Base-by-base conservation (phyloP, 30 jellyfish, hydroid and myxozoan genomes). In the Turritopsis dohrnii region DNA sequence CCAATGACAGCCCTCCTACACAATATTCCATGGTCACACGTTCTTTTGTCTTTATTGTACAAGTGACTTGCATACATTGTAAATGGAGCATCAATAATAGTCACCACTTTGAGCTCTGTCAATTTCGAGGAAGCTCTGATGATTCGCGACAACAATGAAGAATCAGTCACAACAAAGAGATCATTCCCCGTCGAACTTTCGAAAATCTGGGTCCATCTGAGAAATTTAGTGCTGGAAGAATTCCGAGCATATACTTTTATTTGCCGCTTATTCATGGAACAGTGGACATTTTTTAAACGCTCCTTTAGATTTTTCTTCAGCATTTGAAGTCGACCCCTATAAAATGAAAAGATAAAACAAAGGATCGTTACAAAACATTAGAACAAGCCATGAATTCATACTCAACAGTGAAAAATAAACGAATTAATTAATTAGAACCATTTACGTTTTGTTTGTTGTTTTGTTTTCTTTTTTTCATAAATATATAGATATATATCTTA, bases 1-100 rank as follows among this genome's bases (percentile, higher is more conserved):
- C 83, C 29, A 20, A 7, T 60, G 30, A 29, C 66, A 22, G 52
- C 25, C 31, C 76, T 76, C 26, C 89, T 76, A 75, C 96, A 89
- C 29, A 80, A 24, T 72, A 89, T 21, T 20, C 96, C 96, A 71
- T 83, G 29, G 28, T 89, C 90, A 76, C 96, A 89, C 4, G 65
- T 74, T 30, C n/a, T 29, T n/a, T n/a, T 30, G 21, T 74, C 18
- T 9, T n/a, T 30, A 21, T 74, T 74, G 65, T 23, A 24, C 24
- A 74, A 74, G 65, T 24, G 83, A 29, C 24, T 29, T 27, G 54
- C 65, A n/a, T 74, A 30, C 65, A 29, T 24, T 0, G 83, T 29
- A 1, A 74, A 74, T 8, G 83, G 83, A 0, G 54, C 53, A 74
- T 74, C 83, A 28, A 74, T 24, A 74, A 74, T 1, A 74, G 83